Evolutionary conservation across 2,888 invertebrate species (phyloP).

Genomic region (Quadriops clusia): DNA sequence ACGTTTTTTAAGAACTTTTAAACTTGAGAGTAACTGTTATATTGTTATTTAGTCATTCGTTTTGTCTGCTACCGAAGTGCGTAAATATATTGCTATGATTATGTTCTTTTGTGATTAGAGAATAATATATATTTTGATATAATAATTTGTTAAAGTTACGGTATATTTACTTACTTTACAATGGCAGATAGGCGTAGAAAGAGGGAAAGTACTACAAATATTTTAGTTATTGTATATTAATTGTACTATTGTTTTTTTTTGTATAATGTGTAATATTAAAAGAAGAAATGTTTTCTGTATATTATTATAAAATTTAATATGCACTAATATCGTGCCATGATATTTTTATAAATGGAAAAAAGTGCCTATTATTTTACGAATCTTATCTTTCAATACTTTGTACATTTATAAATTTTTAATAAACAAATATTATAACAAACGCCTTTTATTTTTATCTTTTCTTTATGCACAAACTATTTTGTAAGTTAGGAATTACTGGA

Average conservation of each 20-base stretch:
- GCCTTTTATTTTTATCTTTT: conserved; percentile 6
- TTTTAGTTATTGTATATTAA: conserved; percentile 7
- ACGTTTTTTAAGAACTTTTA: conserved; percentile 8
- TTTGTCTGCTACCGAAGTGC: not conserved
- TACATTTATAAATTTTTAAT: conserved; percentile 31
- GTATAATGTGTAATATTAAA: conserved; percentile 12
- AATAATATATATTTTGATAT: not conserved
- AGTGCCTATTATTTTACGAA: conserved; percentile 27
- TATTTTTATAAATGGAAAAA: conserved; percentile 24
- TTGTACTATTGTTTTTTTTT: conserved; percentile 13
- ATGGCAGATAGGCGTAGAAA: too few species aligned
- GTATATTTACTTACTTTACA: too few species aligned
- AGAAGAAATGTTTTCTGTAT: conserved; percentile 5
- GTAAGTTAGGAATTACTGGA: too few species aligned
- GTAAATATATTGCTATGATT: not conserved
- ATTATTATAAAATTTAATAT: conserved; percentile 6
- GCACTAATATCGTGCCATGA: conserved; percentile 28
- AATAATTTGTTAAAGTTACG: conserved; percentile 3
- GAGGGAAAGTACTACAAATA: too few species aligned
- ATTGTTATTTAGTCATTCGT: not conserved
- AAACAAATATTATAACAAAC: conserved; percentile 18
- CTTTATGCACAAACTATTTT: too few species aligned
- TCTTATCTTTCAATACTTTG: conserved; percentile 24
- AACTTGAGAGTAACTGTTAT: conserved; percentile 4
- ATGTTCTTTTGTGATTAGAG: not conserved